Conservation (phyloP, 2,888 invertebrate species). For the Pyrocoelia pectoralis region DNA sequence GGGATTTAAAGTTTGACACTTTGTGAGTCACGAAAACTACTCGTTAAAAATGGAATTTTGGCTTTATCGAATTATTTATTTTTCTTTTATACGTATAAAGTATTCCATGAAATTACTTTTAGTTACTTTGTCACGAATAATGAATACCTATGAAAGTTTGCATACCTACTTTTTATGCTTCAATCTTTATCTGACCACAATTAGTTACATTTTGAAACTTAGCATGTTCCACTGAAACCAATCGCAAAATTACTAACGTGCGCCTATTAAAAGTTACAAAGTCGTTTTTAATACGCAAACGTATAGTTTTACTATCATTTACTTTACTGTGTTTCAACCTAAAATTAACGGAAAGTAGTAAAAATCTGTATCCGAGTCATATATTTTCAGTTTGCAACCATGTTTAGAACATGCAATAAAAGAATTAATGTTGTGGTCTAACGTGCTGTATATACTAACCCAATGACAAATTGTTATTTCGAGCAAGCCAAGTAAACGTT, state of each 20-base stretch:
- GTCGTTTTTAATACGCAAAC: slow-evolving; percentile 12
- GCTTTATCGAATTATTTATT: too few relatives aligned
- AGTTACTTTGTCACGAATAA: too few relatives aligned
- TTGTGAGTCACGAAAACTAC: too few relatives aligned
- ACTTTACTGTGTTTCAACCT: not conserved
- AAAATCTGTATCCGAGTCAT: slow-evolving; percentile 14
- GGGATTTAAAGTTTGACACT: too few relatives aligned
- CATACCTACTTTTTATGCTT: too few relatives aligned
- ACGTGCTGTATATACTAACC: not conserved
- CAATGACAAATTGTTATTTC: slow-evolving; percentile 1
- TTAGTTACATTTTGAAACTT: too few relatives aligned
- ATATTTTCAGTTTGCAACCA: slow-evolving; percentile 18
- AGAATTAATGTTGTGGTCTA: slow-evolving; percentile 9
- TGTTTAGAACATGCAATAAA: slow-evolving; percentile 3
- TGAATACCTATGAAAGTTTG: too few relatives aligned
- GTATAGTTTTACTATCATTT: not conserved
- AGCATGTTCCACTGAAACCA: too few relatives aligned
- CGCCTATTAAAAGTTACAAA: slow-evolving; percentile 11
- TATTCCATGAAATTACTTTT: too few relatives aligned
- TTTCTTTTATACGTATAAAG: too few relatives aligned
- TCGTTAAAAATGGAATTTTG: too few relatives aligned
- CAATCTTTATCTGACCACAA: too few relatives aligned
- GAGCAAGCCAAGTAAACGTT: not conserved
- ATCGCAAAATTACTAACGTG: not conserved
- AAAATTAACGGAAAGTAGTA: slow-evolving; percentile 24